Percentiles rank a stretch among this genome's conserved stretches.
Evolutionary conservation across 2,888 invertebrate genomes (phyloP).

Genomic region (Noctua janthina): DNA sequence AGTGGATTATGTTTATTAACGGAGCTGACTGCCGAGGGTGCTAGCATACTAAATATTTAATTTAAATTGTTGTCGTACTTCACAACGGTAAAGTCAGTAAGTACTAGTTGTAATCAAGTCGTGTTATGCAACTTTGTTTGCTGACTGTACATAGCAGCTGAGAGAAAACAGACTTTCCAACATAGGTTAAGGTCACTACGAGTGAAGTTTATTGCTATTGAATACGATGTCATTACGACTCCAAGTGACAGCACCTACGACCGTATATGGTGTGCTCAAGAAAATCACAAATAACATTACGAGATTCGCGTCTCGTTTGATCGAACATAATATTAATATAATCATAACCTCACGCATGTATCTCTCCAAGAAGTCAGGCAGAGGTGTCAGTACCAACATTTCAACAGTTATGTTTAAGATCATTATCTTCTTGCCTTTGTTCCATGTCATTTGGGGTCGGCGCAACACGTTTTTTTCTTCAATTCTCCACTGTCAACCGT

Average conservation of each 20-base stretch:
- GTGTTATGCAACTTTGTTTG: slow-evolving; percentile 4
- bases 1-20: background rate
- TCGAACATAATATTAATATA: background rate
- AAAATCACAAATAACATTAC: background rate
- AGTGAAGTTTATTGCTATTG: slow-evolving; percentile 9
- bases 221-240: slow-evolving; percentile 5
- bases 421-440: too few relatives aligned
- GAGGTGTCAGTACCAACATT: background rate
- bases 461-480: too few relatives aligned
- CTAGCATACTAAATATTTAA: background rate
- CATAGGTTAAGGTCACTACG: slow-evolving; percentile 24
- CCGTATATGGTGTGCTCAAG: background rate
- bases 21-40: background rate
- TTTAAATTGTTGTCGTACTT: too few relatives aligned
- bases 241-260: slow-evolving; percentile 23
- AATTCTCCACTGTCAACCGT: too few relatives aligned
- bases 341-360: background rate
- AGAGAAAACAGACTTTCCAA: slow-evolving; percentile 50
- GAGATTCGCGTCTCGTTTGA: background rate
- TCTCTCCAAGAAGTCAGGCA: background rate
- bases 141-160: background rate
- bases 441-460: too few relatives aligned
- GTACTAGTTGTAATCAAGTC: background rate
- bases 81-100: background rate
- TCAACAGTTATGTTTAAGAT: background rate